Conservation (phyloP, 2,113 vertebrate genomes). For the Elachura formosa region DNA sequence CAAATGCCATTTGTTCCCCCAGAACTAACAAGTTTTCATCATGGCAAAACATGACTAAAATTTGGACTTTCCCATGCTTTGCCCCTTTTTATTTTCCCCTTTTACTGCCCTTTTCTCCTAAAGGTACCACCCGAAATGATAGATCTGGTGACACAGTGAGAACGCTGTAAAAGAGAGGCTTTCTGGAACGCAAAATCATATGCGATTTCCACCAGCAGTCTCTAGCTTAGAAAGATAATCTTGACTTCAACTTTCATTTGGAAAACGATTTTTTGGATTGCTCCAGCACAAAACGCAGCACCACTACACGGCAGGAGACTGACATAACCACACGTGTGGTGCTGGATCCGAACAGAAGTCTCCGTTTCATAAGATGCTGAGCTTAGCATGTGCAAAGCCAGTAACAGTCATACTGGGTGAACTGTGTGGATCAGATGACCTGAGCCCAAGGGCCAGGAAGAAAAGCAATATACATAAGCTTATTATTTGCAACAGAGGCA, state of each 20-base stretch:
- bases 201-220: not conserved
- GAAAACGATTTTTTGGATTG: not conserved
- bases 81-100: not conserved
- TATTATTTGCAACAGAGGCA: not conserved
- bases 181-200: not conserved
- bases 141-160: not conserved
- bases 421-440: not conserved
- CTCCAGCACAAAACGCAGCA: not conserved
- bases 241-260: not conserved
- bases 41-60: not conserved
- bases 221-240: not conserved
- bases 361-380: not conserved
- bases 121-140: not conserved
- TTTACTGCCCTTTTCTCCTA: not conserved
- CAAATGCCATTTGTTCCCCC: not conserved
- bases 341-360: not conserved
- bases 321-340: not conserved
- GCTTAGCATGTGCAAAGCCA: not conserved
- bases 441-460: not conserved
- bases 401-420: not conserved
- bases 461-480: not conserved
- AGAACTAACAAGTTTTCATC: not conserved
- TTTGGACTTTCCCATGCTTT: not conserved
- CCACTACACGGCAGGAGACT: rapidly evolving
- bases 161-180: not conserved